Percentiles rank a stretch among this genome's conserved stretches.
These are phyloP conservation scores for Anguilla obscura DNA, from an alignment of 2,797 vertebrate genomes.

Conservation along the genomic window DNA sequence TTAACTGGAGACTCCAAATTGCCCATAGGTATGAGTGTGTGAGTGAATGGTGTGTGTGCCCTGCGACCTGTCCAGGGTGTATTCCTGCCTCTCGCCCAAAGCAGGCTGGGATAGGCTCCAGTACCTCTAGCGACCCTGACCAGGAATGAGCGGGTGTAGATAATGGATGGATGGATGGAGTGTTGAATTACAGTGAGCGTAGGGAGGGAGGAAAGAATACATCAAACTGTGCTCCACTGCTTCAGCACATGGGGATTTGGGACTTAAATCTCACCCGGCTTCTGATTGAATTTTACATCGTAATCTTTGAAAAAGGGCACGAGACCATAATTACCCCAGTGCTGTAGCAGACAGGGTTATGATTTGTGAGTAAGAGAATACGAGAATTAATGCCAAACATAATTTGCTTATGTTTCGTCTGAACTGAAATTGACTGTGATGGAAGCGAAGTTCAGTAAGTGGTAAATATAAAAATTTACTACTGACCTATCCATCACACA, in stretches of 20 bases:
- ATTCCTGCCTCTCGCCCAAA: too few species aligned
- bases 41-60: too few species aligned
- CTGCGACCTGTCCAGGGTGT: too few species aligned
- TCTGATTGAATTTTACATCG: constrained; percentile 71
- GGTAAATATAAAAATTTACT: background rate
- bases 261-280: constrained; percentile 68
- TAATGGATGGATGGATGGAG: too few species aligned
- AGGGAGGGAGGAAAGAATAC: constrained; percentile 10
- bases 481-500: background rate
- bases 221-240: constrained; percentile 62
- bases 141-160: too few species aligned
- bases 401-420: constrained; percentile 55
- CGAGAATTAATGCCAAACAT: constrained; percentile 59
- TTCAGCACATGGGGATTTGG: constrained; percentile 64
- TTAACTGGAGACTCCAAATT: too few species aligned
- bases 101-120: too few species aligned
- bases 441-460: constrained; percentile 23
- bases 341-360: constrained; percentile 63
- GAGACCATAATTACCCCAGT: constrained; percentile 69
- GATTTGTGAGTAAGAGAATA: constrained; percentile 60
- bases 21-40: too few species aligned
- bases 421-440: constrained; percentile 59
- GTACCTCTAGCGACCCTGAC: too few species aligned
- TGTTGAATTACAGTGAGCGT: background rate
- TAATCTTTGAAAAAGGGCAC: constrained; percentile 58